These are phyloP conservation scores for Scolopax bukidnonensis DNA, from an alignment of 2,797 vertebrate genomes.

Conservation along the genomic window DNA sequence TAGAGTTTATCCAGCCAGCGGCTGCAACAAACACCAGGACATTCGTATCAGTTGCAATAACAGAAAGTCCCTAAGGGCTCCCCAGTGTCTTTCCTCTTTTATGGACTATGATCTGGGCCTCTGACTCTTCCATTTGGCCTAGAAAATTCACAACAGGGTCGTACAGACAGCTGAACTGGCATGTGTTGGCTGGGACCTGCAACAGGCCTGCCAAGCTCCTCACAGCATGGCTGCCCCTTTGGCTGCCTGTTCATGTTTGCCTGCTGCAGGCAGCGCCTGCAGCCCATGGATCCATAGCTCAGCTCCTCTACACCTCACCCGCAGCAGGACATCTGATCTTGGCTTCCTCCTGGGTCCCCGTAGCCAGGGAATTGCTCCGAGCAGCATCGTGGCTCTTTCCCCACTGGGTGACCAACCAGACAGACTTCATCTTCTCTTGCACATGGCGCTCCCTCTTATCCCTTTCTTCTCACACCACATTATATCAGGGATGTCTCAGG, in stretches of 20 bases:
- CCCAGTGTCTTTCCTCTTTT: neutral
- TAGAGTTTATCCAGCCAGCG: neutral
- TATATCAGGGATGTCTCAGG: neutral
- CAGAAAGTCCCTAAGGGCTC: neutral
- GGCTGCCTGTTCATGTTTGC: neutral
- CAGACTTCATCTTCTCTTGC: neutral
- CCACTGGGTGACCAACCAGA: rapidly evolving
- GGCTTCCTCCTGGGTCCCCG: neutral
- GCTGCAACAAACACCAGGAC: neutral
- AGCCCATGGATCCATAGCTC: neutral
- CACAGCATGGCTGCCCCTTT: rapidly evolving
- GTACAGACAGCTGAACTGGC: neutral
- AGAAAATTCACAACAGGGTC: neutral
- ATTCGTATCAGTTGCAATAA: neutral
- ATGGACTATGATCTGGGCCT: neutral
- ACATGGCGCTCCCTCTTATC: neutral
- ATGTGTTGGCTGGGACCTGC: neutral
- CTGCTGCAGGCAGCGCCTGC: rapidly evolving
- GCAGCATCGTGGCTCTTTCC: neutral
- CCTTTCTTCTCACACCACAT: rapidly evolving
- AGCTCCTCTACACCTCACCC: rapidly evolving
- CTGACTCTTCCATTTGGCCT: neutral
- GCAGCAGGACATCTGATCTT: rapidly evolving
- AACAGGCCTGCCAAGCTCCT: neutral
- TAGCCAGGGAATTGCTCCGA: rapidly evolving